These are phyloP conservation scores for Drosophila carrolli DNA, from an alignment of 1,140 invertebrate species.

Conservation along the genomic window DNA sequence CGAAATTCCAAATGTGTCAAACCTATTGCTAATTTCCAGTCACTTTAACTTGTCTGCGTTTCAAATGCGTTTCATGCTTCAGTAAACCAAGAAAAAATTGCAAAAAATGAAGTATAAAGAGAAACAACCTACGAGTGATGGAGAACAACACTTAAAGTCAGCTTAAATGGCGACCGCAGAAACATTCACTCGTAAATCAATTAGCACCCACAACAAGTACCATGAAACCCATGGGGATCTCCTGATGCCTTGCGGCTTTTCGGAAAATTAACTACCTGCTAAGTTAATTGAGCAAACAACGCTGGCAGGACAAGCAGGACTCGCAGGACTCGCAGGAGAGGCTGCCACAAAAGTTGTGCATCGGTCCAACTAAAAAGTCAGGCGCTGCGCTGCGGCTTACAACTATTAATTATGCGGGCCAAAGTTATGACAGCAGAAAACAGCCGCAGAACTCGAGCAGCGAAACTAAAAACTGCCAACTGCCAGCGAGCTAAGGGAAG, in stretches of 20 bases:
- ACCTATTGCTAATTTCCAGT: constrained; percentile 50
- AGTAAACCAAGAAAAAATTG: constrained; percentile 18
- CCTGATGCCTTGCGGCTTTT: constrained; percentile 50
- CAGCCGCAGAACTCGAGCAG: constrained; percentile 61
- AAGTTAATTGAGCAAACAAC: constrained; percentile 83
- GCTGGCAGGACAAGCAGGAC: constrained; percentile 15
- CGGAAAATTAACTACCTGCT: constrained; percentile 81
- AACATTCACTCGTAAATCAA: constrained; percentile 64
- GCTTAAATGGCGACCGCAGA: constrained; percentile 33
- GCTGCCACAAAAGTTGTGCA: constrained; percentile 68
- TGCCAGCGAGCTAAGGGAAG: constrained; percentile 61
- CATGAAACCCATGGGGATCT: constrained; percentile 5
- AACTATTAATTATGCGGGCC: constrained; percentile 80
- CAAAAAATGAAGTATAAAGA: not conserved
- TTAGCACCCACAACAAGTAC: constrained; percentile 53
- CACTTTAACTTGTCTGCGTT: constrained; percentile 53
- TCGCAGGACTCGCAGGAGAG: constrained; percentile 22
- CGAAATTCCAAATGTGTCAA: constrained; percentile 51
- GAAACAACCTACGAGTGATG: not conserved
- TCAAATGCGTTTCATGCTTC: constrained; percentile 49
- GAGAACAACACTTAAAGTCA: constrained; percentile 35
- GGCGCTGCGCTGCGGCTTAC: constrained; percentile 59
- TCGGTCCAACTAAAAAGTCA: constrained; percentile 67
- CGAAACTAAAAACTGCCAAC: constrained; percentile 69
- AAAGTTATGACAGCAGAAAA: constrained; percentile 83